Percentiles rank a stretch among this genome's conserved stretches.
These are phyloP conservation scores for Margarornis squamiger DNA, from an alignment of 2,797 vertebrate species.

Conservation along the genomic window DNA sequence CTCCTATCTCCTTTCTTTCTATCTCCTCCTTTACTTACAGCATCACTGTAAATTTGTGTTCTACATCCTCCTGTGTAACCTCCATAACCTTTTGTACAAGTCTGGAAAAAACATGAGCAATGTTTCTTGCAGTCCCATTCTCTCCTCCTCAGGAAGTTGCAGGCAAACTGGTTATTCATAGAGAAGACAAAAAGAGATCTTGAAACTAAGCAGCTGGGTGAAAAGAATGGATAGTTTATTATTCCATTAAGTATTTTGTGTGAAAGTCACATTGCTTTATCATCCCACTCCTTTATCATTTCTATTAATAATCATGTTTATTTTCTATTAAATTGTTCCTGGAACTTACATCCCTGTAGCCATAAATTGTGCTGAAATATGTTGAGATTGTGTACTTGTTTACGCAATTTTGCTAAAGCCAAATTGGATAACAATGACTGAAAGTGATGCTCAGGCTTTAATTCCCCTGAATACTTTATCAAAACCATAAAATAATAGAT, in stretches of 20 bases:
- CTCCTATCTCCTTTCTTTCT: background rate
- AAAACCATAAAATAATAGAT: conserved; percentile 36
- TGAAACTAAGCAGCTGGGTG: background rate
- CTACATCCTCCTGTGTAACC: background rate
- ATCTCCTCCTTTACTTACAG: background rate
- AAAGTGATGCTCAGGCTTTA: conserved; percentile 25
- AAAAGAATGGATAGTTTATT: background rate
- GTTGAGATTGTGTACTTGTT: conserved; percentile 26
- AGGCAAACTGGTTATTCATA: background rate
- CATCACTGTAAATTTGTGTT: background rate
- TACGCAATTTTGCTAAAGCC: background rate
- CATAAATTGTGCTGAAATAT: conserved; percentile 36
- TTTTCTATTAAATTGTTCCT: conserved; percentile 22
- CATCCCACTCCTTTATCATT: conserved; percentile 9
- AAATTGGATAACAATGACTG: conserved; percentile 39
- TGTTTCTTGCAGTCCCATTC: background rate
- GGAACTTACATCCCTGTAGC: conserved; percentile 21
- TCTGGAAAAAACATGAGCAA: background rate
- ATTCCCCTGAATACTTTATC: conserved; percentile 27
- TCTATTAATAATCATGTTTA: conserved; percentile 36
- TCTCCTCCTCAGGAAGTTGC: background rate
- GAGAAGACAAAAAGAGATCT: background rate
- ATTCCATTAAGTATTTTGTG: background rate
- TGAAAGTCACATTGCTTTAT: background rate
- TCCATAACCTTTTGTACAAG: background rate